Evolutionary conservation across 2,888 invertebrate species (phyloP).

Genomic region (Laspeyria flexula): DNA sequence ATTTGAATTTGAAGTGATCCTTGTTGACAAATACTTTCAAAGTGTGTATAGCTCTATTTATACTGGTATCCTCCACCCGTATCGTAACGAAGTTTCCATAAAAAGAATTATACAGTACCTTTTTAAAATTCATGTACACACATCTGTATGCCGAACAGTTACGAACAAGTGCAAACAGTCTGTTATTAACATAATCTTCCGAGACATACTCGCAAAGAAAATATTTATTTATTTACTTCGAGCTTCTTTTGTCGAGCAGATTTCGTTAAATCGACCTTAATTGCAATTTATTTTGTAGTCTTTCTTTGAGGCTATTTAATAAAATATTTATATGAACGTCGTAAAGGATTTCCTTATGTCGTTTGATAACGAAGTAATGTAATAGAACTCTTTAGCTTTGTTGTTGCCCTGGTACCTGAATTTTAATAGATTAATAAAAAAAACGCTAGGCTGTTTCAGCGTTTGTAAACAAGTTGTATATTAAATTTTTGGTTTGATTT

Average conservation of each 20-base stretch:
- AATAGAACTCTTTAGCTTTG: neutral
- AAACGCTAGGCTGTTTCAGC: no score
- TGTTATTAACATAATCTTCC: conserved; percentile 23
- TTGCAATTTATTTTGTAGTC: conserved; percentile 24
- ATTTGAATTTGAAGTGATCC: no score
- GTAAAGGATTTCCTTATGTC: conserved; percentile 8
- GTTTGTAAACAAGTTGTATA: no score
- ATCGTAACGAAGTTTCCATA: no score
- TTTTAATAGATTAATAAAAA: no score
- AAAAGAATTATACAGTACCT: neutral
- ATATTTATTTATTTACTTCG: conserved; percentile 11
- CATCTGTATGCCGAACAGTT: neutral
- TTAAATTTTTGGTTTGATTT: no score
- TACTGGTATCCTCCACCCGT: no score
- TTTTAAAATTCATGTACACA: neutral
- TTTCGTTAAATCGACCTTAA: conserved; percentile 18
- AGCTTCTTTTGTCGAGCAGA: neutral
- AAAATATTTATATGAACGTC: conserved; percentile 10
- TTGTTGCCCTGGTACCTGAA: neutral
- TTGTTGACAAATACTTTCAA: no score
- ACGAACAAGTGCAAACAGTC: conserved; percentile 12
- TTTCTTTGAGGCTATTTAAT: conserved; percentile 19
- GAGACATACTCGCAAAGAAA: conserved; percentile 12
- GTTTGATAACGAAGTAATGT: neutral
- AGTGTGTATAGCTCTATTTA: no score